Percentiles rank a stretch among this genome's conserved stretches.
Evolutionary conservation across 2,797 vertebrate genomes (phyloP).

Genomic region (Paedocypris micromegethes): DNA sequence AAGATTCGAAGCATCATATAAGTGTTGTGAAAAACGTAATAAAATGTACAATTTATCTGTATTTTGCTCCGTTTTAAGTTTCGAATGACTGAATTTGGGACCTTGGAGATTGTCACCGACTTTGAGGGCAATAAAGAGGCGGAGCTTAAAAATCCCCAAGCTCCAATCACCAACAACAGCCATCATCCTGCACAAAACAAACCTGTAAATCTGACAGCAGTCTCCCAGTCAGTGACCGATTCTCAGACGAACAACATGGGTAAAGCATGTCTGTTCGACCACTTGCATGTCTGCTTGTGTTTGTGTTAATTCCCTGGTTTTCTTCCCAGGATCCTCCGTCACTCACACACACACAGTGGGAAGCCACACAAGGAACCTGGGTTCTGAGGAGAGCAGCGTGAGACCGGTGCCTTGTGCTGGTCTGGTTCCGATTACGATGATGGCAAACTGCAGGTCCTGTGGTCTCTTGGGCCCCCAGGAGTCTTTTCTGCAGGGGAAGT

Average conservation of each 20-base stretch:
- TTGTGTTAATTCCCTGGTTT: not conserved
- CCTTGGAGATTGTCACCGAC: conserved; percentile 79
- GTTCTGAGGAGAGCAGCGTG: conserved; percentile 57
- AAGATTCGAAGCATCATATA: too few species aligned
- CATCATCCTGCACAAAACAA: conserved; percentile 35
- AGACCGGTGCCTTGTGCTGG: conserved; percentile 49
- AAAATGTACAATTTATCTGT: too few species aligned
- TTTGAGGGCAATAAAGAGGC: conserved; percentile 60
- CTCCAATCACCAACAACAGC: conserved; percentile 56
- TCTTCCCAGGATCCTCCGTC: conserved; percentile 31
- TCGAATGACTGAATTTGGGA: conserved; percentile 79
- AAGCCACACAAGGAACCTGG: not conserved
- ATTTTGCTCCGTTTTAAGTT: conserved; percentile 61
- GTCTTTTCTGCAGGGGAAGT: conserved; percentile 72
- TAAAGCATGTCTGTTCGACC: not conserved
- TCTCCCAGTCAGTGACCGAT: conserved; percentile 15
- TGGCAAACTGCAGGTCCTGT: conserved; percentile 60
- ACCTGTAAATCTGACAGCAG: conserved; percentile 16
- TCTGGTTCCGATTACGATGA: conserved; percentile 46
- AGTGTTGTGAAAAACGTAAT: too few species aligned
- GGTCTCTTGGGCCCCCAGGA: conserved; percentile 62
- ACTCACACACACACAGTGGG: conserved; percentile 5
- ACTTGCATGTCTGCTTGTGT: not conserved
- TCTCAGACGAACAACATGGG: conserved; percentile 4
- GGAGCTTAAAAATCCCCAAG: conserved; percentile 60